Base-by-base conservation (phyloP, 2,113 vertebrate species). In the Dendrocopos noguchii region DNA sequence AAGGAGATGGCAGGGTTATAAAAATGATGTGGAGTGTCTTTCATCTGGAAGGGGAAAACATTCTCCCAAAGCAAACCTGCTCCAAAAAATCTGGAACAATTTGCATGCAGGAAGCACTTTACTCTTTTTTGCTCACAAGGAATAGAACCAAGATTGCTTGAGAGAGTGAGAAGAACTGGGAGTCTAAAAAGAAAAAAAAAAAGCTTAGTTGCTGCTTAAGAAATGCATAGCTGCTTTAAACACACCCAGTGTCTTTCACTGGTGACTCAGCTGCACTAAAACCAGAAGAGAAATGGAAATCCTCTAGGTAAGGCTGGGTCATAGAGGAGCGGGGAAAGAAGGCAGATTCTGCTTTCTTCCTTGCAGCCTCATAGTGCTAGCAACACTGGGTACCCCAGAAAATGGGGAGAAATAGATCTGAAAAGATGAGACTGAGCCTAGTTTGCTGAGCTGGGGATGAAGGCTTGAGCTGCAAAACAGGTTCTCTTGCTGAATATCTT, bases 61-160 rank as follows among this genome's bases (percentile, higher is more conserved):
- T 65, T 89, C 60, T 88, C 75, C 90, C 89, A 79, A 91, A 83
- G 79, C 47, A 93, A 93, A 87, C 59, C 44, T 74, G 4, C 78
- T 94, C 92, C 87, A 97, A 86, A 42, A 97, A 97, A 88, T 97
- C 56, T 97, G 89, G 91, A 96, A 86, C 88, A 87, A 95, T 97
- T 95, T 97, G 33, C 57, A 27, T 94, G 93, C 95, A 95, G 91
- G 91, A 95, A 96, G 72, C 59, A 52, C 66, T 82, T 89, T 84
- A 34, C 76, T 96, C 55, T 90, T 61, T 93, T 93, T 64, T 90
- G 42, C 72, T 79, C n/a, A 47, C 59, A 31, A 67, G 79, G 83
- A 88, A 91, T 27, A 91, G 76, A 92, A 85, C 93, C 76, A 93
- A 66, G 70, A 72, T 90, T 87, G 76, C 84, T 92, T 0, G 22